These are phyloP conservation scores for Dromaius novaehollandiae DNA, from an alignment of 2,113 vertebrate species.

Conservation along the genomic window DNA sequence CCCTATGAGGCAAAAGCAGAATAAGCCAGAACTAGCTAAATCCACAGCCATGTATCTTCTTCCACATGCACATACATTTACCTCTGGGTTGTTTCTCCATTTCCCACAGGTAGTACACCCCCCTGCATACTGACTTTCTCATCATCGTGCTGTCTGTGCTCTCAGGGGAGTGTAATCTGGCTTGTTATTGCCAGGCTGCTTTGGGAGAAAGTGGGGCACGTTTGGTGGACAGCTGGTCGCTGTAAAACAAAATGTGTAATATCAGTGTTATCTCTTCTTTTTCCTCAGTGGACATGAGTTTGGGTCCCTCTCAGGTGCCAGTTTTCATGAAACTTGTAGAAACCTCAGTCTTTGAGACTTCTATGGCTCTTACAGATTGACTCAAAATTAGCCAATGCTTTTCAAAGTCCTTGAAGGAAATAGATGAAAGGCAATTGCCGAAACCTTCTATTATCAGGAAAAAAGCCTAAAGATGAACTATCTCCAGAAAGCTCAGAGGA, in stretches of 20 bases:
- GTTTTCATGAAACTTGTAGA: background rate
- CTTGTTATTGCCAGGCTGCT: background rate
- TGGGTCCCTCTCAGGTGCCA: background rate
- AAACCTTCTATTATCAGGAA: background rate
- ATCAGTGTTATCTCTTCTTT: background rate
- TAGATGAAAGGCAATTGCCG: background rate
- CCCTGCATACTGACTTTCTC: background rate
- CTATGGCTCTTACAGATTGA: background rate
- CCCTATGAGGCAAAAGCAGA: background rate
- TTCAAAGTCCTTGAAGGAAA: background rate
- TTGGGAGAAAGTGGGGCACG: slow-evolving; percentile 15
- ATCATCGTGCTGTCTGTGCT: background rate
- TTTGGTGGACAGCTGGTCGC: background rate
- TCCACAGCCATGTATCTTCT: background rate
- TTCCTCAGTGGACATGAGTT: background rate
- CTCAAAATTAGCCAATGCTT: background rate
- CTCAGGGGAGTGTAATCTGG: background rate
- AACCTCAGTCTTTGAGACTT: background rate
- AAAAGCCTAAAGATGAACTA: background rate
- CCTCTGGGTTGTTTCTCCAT: background rate
- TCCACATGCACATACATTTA: accelerated
- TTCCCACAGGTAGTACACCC: background rate
- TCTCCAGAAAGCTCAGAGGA: background rate
- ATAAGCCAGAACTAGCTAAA: background rate
- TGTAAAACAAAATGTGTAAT: background rate